phyloP scores from a whole-genome alignment of 2,797 vertebrate species.

The Sylvia borin region DNA sequence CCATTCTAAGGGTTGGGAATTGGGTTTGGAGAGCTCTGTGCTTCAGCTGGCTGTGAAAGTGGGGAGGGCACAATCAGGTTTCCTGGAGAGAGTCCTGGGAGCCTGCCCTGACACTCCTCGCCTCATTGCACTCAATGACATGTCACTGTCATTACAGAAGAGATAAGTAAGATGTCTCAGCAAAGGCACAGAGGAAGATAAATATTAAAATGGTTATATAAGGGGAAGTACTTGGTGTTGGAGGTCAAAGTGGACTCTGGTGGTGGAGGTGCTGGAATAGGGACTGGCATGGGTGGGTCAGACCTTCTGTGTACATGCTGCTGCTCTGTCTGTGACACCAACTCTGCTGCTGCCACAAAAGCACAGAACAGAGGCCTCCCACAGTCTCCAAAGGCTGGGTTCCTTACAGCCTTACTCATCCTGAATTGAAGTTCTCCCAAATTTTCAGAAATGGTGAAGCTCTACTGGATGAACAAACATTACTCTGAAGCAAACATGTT shows the following conservation, averaged over 20 bases:
- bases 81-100: neutral
- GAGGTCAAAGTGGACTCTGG: neutral
- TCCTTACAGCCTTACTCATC: neutral
- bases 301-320: fast-evolving
- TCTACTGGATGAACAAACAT: fast-evolving
- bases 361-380: neutral
- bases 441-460: neutral
- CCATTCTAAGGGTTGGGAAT: neutral
- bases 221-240: neutral
- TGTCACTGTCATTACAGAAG: neutral
- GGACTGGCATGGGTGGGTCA: neutral
- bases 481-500: neutral
- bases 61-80: neutral
- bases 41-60: neutral
- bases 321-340: neutral
- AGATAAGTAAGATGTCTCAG: neutral
- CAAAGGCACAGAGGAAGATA: neutral
- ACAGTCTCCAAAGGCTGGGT: neutral
- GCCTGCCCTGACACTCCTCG: neutral
- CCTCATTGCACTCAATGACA: neutral
- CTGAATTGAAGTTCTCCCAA: neutral
- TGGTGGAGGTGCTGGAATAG: neutral
- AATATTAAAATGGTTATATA: neutral
- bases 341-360: neutral
- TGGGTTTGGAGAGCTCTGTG: neutral